A percentile compares a stretch with the other conserved stretches of the same genome.
Conservation (phyloP, 1,140 invertebrate species). For the Copidosoma floridanum region DNA sequence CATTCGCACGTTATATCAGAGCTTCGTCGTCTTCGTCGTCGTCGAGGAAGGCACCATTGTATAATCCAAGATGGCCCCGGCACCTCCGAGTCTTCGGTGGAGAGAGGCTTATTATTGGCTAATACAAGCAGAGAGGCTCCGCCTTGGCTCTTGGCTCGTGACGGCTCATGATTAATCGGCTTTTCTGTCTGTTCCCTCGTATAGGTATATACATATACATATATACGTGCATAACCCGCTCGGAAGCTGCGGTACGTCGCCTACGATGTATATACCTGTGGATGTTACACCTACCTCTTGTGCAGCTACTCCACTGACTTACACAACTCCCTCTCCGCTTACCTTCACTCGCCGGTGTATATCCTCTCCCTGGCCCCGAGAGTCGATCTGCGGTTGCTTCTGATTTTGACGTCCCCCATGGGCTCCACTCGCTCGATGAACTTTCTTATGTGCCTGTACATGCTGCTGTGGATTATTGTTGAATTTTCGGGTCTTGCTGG, state of each 20-base stretch:
- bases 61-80: slow-evolving; percentile 63
- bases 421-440: background rate
- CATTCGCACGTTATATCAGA: slow-evolving; percentile 52
- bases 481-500: background rate
- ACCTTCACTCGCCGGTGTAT: background rate
- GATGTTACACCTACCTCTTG: no score
- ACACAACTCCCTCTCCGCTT: no score
- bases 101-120: slow-evolving; percentile 63
- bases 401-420: background rate
- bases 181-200: slow-evolving; percentile 55
- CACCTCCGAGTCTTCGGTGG: no score
- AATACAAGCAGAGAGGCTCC: slow-evolving; percentile 61
- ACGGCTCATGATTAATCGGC: slow-evolving; percentile 59
- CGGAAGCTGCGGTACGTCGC: no score
- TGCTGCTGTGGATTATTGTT: background rate
- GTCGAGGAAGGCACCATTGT: slow-evolving; percentile 57
- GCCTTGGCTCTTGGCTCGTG: slow-evolving; percentile 60
- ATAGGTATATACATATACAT: slow-evolving; percentile 21
- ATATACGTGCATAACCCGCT: no score
- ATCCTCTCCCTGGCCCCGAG: no score
- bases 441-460: no score
- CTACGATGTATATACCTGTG: no score
- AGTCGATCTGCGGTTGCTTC: background rate
- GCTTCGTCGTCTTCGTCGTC: background rate
- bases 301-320: no score